Evolutionary conservation across 2,888 invertebrate species (phyloP).

Genomic region (Alloplasta piceator): DNA sequence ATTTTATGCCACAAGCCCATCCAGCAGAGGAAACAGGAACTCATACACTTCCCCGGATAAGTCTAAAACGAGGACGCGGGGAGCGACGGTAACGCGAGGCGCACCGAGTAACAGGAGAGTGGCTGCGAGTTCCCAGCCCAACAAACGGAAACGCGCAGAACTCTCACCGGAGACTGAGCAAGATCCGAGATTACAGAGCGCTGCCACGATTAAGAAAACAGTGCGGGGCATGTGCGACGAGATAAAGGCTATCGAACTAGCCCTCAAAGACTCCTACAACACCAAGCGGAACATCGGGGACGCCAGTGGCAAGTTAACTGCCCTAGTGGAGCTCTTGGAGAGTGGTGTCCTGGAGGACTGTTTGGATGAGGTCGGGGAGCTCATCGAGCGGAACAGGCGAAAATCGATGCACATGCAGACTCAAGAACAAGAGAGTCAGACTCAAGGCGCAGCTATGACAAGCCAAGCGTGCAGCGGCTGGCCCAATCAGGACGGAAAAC

Average conservation of each 20-base stretch:
- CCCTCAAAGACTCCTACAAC: constrained; percentile 32
- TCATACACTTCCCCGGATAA: too few relatives aligned
- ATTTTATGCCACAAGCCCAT: too few relatives aligned
- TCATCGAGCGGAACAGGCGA: neutral
- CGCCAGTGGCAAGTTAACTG: neutral
- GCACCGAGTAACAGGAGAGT: too few relatives aligned
- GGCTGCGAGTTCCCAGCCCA: too few relatives aligned
- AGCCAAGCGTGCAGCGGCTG: too few relatives aligned
- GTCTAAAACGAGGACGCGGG: too few relatives aligned
- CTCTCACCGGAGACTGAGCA: too few relatives aligned
- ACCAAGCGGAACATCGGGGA: constrained; percentile 28
- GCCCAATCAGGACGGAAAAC: neutral
- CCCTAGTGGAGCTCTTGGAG: neutral
- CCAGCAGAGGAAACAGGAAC: too few relatives aligned
- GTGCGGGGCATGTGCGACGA: constrained; percentile 4
- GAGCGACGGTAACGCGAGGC: too few relatives aligned
- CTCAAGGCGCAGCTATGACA: neutral
- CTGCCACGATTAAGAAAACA: neutral
- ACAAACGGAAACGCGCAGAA: too few relatives aligned
- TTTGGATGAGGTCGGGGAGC: neutral
- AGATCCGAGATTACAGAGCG: too few relatives aligned
- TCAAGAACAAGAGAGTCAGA: neutral
- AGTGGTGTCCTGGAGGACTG: neutral
- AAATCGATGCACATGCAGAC: neutral
- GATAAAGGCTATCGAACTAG: constrained; percentile 15